Percentiles rank a stretch among this genome's conserved stretches.
Conservation (phyloP, 2,888 invertebrate species). For the Limnephilus rhombicus region DNA sequence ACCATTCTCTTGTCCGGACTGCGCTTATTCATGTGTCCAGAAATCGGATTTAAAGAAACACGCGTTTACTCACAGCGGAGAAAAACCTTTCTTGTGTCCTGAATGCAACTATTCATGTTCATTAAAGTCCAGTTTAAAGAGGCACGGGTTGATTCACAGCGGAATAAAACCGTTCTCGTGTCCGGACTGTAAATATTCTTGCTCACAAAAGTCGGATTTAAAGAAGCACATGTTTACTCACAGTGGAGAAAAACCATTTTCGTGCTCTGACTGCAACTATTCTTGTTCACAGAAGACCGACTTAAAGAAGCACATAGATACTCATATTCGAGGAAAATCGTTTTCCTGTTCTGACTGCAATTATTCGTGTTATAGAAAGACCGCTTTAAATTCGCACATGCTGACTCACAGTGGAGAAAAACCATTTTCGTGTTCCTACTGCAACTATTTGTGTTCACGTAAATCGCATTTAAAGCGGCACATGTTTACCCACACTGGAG, state of each 20-base stretch:
- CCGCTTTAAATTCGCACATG: not conserved
- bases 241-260: too few species aligned
- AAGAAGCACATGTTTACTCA: too few species aligned
- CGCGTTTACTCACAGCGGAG: too few species aligned
- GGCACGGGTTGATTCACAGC: too few species aligned
- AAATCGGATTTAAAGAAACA: too few species aligned
- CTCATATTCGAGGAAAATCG: not conserved
- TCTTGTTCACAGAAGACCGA: not conserved
- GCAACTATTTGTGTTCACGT: not conserved
- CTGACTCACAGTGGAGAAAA: slow-evolving; percentile 4
- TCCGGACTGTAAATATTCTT: too few species aligned
- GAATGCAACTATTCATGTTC: not conserved
- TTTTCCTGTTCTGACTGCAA: not conserved
- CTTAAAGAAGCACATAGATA: not conserved
- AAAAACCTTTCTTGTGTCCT: too few species aligned
- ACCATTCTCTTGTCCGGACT: too few species aligned
- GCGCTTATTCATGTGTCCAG: too few species aligned
- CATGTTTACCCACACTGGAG: not conserved
- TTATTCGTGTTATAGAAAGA: not conserved
- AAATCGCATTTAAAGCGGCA: not conserved
- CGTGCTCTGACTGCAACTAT: not conserved
- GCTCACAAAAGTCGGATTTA: too few species aligned
- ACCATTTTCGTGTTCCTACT: not conserved
- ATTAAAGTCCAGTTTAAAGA: not conserved
- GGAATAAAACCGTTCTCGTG: too few species aligned